phyloP scores from a whole-genome alignment of 1,140 invertebrate genomes.

The Lordiphosa mommai region DNA sequence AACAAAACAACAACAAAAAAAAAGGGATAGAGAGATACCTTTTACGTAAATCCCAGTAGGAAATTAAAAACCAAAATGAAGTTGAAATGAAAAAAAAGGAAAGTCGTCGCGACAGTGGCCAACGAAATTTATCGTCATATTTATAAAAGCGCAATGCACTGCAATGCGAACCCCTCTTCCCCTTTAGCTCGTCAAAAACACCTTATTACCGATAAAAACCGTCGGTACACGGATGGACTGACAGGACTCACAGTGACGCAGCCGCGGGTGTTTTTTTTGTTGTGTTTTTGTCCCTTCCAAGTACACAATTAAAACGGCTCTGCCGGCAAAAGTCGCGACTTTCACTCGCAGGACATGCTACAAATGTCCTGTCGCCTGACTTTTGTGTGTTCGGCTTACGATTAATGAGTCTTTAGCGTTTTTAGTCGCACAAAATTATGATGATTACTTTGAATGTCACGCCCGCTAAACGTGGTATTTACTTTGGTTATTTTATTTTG shows the following conservation, averaged over 20 bases:
- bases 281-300: conserved; percentile 37
- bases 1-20: conserved; percentile 7
- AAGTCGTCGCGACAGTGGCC: conserved; percentile 24
- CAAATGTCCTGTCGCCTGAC: conserved; percentile 38
- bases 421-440: conserved; percentile 47
- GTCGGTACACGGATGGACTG: conserved; percentile 4
- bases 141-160: conserved; percentile 55
- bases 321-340: conserved; percentile 57
- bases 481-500: too few relatives aligned
- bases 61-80: conserved; percentile 78
- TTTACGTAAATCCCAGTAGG: conserved; percentile 71
- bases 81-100: conserved; percentile 36
- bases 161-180: conserved; percentile 7
- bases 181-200: conserved; percentile 42
- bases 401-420: conserved; percentile 74
- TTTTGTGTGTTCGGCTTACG: conserved; percentile 22
- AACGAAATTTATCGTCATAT: conserved; percentile 61
- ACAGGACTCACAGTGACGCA: conserved; percentile 4
- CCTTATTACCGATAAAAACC: conserved; percentile 34
- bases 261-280: conserved; percentile 33
- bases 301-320: conserved; percentile 66
- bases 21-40: conserved; percentile 38
- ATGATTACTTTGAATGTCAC: conserved; percentile 46
- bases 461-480: not conserved
- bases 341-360: conserved; percentile 30